Percentiles rank a stretch among this genome's conserved stretches.
Evolutionary conservation across 2,113 vertebrate genomes (phyloP).

Genomic region (Phalacrocorax brasilianus): DNA sequence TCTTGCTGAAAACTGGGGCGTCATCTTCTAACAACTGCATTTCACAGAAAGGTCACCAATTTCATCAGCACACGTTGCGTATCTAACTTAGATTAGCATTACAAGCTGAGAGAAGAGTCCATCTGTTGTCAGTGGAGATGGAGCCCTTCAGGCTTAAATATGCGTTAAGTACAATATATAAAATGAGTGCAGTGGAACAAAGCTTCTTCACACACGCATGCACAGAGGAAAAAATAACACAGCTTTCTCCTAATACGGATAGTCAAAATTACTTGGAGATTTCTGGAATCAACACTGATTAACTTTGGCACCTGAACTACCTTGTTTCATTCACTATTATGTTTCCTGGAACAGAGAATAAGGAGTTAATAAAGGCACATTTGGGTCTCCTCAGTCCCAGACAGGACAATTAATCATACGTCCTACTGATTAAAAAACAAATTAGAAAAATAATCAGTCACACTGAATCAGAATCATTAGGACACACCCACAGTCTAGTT

Average conservation of each 20-base stretch:
- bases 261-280: neutral
- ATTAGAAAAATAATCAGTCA: neutral
- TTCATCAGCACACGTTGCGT: neutral
- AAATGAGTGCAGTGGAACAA: neutral
- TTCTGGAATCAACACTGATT: neutral
- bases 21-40: neutral
- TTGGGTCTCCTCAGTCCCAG: neutral
- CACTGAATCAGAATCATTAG: neutral
- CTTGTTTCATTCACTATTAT: neutral
- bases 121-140: neutral
- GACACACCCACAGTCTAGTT: constrained; percentile 6
- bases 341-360: neutral
- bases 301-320: neutral
- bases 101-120: neutral
- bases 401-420: neutral
- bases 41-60: constrained; percentile 26
- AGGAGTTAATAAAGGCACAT: constrained; percentile 28
- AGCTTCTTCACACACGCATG: neutral
- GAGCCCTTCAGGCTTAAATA: constrained; percentile 4
- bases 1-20: neutral
- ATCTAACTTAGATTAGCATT: neutral
- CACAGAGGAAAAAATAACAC: neutral
- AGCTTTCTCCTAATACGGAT: neutral
- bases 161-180: neutral
- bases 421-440: constrained; percentile 9